Evolutionary conservation across 2,888 invertebrate genomes (phyloP).

Genomic region (Rhogogaster chlorosoma): DNA sequence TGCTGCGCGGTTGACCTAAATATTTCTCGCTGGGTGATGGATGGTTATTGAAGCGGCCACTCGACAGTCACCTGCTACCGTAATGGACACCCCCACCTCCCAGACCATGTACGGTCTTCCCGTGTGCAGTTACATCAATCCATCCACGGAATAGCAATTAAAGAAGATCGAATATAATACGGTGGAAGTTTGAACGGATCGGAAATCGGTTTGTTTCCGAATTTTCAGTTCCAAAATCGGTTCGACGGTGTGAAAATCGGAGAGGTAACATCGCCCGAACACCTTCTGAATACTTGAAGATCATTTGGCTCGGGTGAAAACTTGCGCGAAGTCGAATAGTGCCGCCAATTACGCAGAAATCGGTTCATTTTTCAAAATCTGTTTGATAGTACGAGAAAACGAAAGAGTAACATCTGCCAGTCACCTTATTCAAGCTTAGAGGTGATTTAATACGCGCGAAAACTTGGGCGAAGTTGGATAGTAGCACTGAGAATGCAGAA

Average conservation of each 20-base stretch:
- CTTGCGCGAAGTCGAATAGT: no score
- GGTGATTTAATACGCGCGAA: neutral
- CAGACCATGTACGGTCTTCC: constrained; percentile 8
- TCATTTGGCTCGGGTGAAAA: neutral
- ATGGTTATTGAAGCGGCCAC: constrained; percentile 64
- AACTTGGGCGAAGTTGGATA: neutral
- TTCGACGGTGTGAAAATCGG: neutral
- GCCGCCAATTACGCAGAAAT: neutral
- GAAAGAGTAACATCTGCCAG: neutral
- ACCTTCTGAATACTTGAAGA: neutral
- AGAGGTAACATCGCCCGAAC: neutral
- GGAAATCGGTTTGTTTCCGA: neutral
- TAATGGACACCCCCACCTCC: constrained; percentile 60
- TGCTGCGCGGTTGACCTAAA: constrained; percentile 62
- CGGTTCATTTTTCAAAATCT: neutral
- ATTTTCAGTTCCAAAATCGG: neutral
- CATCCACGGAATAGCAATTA: constrained; percentile 32
- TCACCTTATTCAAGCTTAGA: neutral
- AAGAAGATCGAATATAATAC: neutral
- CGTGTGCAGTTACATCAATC: constrained; percentile 39
- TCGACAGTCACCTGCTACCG: constrained; percentile 67
- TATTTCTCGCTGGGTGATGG: constrained; percentile 64
- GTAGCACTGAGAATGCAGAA: neutral
- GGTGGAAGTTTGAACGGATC: no score
- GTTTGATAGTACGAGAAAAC: neutral